Evolutionary conservation across 64 coral and sea anemone species (phyloP).

Genomic region (Montipora foliosa): DNA sequence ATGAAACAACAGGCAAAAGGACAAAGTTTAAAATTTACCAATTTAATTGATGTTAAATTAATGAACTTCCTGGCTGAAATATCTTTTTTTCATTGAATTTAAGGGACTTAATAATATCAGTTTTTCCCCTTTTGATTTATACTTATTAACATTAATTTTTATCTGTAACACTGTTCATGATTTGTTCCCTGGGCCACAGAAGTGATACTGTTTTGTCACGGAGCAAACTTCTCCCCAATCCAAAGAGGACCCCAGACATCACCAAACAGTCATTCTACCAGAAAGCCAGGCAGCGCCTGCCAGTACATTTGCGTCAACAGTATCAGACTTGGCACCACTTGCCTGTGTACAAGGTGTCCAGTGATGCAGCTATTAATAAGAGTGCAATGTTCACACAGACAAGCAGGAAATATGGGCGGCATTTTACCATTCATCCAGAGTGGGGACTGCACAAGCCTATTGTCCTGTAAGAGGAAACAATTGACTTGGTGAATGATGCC

Average conservation of each 20-base stretch:
- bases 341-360: conserved; percentile 78
- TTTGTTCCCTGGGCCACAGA: conserved; percentile 3
- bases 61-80: too few species aligned
- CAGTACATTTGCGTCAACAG: conserved; percentile 58
- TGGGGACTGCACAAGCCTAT: conserved; percentile 88
- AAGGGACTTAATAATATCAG: too few species aligned
- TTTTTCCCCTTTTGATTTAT: too few species aligned
- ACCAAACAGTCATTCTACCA: conserved; percentile 69
- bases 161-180: too few species aligned
- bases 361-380: conserved; percentile 66
- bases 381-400: conserved; percentile 92
- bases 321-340: conserved; percentile 97
- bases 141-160: too few species aligned
- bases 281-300: conserved; percentile 50
- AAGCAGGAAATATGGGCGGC: conserved; percentile 75
- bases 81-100: too few species aligned
- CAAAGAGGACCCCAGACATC: conserved; percentile 78
- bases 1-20: too few species aligned
- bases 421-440: conserved; percentile 98
- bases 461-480: conserved; percentile 38
- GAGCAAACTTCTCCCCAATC: conserved; percentile 65
- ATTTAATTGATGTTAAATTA: too few species aligned
- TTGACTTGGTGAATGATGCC: background rate
- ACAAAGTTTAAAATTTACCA: too few species aligned
- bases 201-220: conserved; percentile 31